Base-by-base conservation (phyloP, 2,888 invertebrate species). In the Exocentrus adspersus region DNA sequence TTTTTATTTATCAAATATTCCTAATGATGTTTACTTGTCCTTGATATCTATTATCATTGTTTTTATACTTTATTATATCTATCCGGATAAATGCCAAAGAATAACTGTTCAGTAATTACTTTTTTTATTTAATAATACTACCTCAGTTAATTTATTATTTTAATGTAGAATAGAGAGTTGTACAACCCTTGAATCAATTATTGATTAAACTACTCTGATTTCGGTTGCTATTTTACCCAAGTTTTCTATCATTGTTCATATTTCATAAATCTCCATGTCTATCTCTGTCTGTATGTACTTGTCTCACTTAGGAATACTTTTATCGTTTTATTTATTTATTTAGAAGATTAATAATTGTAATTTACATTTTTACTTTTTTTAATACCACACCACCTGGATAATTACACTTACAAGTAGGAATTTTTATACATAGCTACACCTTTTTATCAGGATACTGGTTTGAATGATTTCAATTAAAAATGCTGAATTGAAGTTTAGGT, bases 271-370 rank as follows among this genome's bases (percentile, higher is more conserved):
- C 12, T 37, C 2, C 14, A 5, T 14, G 14, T 37, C 37, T 37
- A n/a, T 12, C 37, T 5, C 4, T 37, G 37, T 37, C n/a, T 37
- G 37, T 37, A 37, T 37, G 14, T 12, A 10, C 32, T n/a, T n/a
- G 9, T 32, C n/a, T 32, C 32, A 5, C 32, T 10, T 2, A 14
- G 1, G 12, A 37, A 12, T n/a, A n/a, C 14, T 48, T 14, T 48
- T 16, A 5, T 14, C 6, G 10, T 43, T 4, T 45, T 20, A 20
- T 2, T 14, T 1, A 0, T n/a, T 24, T 48, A 16, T 21, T 21
- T 28, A 48, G 24, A 12, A 12, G 12, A 14, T 16, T 5, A 24
- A 48, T 28, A 48, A 28, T 48, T 48, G 48, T 48, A 48, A n/a
- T 28, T 48, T 48, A 10, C 2, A 28, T 28, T 48, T 48, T 24